These are phyloP conservation scores for Machimus atricapillus DNA, from an alignment of 2,888 invertebrate species.

Conservation along the genomic window DNA sequence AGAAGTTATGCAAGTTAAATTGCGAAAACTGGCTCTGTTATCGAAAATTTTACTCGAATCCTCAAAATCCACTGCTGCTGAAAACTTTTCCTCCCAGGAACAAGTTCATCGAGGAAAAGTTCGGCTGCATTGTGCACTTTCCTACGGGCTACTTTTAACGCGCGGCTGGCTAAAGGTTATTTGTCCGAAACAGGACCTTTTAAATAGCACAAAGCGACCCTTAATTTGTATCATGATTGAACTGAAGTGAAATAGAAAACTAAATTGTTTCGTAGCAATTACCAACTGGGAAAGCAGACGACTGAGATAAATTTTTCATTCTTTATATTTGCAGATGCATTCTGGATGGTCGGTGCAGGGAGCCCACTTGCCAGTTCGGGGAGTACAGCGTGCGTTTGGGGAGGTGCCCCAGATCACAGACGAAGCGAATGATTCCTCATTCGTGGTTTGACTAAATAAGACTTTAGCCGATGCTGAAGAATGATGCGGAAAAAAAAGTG, in stretches of 20 bases:
- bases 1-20: not conserved
- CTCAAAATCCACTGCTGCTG: not conserved
- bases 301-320: not conserved
- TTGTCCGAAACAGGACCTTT: not conserved
- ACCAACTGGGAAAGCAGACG: not conserved
- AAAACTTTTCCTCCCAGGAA: not conserved
- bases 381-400: slow-evolving; percentile 54
- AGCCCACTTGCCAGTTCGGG: slow-evolving; percentile 57
- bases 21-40: not conserved
- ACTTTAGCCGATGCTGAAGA: not conserved
- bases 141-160: not conserved
- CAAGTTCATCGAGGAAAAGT: not conserved
- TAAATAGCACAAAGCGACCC: not conserved
- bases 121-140: not conserved
- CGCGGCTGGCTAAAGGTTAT: not conserved
- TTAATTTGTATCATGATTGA: not conserved
- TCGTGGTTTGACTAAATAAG: slow-evolving; percentile 2
- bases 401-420: slow-evolving; percentile 56
- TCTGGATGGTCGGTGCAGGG: slow-evolving; percentile 53
- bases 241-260: not conserved
- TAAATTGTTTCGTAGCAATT: not conserved
- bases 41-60: not conserved
- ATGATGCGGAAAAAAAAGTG: not conserved
- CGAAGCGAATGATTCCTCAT: not conserved
- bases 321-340: slow-evolving; percentile 54